Conservation (phyloP, 2,797 vertebrate genomes). For the Platalea minor region DNA sequence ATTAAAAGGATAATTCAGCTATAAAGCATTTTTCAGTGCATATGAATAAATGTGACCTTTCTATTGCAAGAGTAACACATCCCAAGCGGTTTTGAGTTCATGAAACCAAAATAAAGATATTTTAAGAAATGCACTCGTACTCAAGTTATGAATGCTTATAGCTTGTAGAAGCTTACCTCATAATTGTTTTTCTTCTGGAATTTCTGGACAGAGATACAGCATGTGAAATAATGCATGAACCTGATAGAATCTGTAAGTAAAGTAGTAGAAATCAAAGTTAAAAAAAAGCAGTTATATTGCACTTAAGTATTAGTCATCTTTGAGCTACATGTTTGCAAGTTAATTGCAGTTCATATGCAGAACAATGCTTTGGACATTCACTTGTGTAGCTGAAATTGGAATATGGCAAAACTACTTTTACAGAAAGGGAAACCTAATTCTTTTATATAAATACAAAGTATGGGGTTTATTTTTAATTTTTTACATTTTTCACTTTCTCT, state of each 20-base stretch:
- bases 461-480: not conserved
- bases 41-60: not conserved
- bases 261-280: not conserved
- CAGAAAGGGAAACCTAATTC: not conserved
- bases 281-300: not conserved
- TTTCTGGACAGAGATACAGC: not conserved
- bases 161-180: not conserved
- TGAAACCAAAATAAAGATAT: not conserved
- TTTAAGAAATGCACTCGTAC: not conserved
- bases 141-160: not conserved
- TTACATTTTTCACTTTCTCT: not conserved
- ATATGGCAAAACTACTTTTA: not conserved
- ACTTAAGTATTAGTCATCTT: not conserved
- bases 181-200: not conserved
- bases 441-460: not conserved
- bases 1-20: not conserved
- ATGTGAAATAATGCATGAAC: not conserved
- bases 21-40: not conserved
- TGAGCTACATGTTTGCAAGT: not conserved
- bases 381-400: not conserved
- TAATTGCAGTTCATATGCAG: not conserved
- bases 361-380: not conserved
- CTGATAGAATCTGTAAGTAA: not conserved
- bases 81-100: not conserved
- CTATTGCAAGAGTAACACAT: not conserved